A percentile compares a stretch with the other conserved stretches of the same genome.
phyloP scores from a whole-genome alignment of 37 sponge, comb jelly and placozoan genomes.

The Theonella swinhoei region DNA sequence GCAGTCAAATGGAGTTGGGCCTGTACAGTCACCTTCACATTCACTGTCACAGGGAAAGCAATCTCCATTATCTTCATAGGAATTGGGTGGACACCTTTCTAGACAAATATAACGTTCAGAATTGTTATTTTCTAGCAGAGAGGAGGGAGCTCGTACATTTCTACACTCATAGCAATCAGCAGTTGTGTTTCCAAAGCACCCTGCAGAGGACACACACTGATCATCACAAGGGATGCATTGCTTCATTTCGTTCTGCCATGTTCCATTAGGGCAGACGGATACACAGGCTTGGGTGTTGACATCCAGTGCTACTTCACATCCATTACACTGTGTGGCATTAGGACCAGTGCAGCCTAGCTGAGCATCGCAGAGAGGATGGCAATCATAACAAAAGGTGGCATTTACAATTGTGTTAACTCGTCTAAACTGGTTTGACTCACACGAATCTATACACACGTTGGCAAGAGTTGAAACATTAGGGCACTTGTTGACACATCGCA shows the following conservation, averaged over 20 bases:
- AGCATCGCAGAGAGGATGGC: constrained; percentile 42
- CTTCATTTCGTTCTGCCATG: constrained; percentile 13
- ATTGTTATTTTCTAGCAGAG: background rate
- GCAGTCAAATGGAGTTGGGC: constrained; percentile 61
- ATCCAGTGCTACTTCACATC: constrained; percentile 26
- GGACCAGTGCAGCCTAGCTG: constrained; percentile 63
- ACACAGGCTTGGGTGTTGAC: constrained; percentile 25
- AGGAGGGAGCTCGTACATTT: constrained; percentile 24
- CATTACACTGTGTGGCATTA: constrained; percentile 33
- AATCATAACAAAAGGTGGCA: constrained; percentile 40
- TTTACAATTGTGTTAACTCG: background rate
- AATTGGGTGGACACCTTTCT: constrained; percentile 37
- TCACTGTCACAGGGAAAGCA: constrained; percentile 49
- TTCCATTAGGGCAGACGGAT: constrained; percentile 28
- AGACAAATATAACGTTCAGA: constrained; percentile 10
- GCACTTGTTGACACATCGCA: constrained; percentile 58
- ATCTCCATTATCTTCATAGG: constrained; percentile 4
- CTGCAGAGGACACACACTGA: constrained; percentile 35
- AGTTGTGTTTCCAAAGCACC: constrained; percentile 60
- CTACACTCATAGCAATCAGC: constrained; percentile 58
- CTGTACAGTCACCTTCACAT: constrained; percentile 50
- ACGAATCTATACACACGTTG: constrained; percentile 51
- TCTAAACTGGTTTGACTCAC: constrained; percentile 49
- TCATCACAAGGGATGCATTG: constrained; percentile 51
- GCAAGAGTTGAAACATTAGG: constrained; percentile 46